Conservation (phyloP, 2,888 invertebrate genomes). For the Rosalia funebris region DNA sequence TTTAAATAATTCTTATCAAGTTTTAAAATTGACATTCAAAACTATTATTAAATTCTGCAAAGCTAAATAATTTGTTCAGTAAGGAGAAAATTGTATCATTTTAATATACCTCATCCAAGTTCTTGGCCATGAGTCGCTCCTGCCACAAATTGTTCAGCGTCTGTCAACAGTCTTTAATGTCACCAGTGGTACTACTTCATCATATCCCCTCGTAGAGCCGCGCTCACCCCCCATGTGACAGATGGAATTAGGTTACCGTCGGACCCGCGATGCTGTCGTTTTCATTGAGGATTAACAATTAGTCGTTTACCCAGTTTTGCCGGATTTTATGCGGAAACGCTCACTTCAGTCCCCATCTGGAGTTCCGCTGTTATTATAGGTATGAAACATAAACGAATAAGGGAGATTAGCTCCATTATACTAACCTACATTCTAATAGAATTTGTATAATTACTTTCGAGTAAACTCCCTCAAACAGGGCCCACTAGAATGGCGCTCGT, state of each 20-base stretch:
- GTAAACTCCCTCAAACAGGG: slow-evolving; percentile 13
- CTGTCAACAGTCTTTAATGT: too few species aligned
- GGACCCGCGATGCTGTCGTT: slow-evolving; percentile 3
- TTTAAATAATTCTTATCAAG: too few species aligned
- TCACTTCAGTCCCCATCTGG: slow-evolving; percentile 19
- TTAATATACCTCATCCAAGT: too few species aligned
- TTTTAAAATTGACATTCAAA: too few species aligned
- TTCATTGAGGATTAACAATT: slow-evolving; percentile 11
- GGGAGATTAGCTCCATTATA: slow-evolving; percentile 19
- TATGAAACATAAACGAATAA: slow-evolving; percentile 19
- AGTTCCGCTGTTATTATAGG: slow-evolving; percentile 13
- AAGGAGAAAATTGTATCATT: too few species aligned
- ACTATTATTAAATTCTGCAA: too few species aligned
- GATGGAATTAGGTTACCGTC: slow-evolving; percentile 13
- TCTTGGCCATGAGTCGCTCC: too few species aligned
- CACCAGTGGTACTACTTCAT: too few species aligned
- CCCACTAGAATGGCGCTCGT: too few species aligned
- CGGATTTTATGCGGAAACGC: slow-evolving; percentile 20
- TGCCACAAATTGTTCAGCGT: too few species aligned
- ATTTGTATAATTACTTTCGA: slow-evolving; percentile 20
- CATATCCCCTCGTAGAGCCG: not conserved
- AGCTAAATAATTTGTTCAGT: too few species aligned
- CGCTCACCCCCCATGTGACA: not conserved
- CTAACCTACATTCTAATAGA: slow-evolving; percentile 12
- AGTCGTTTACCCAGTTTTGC: slow-evolving; percentile 11